Evolutionary conservation across 64 coral and sea anemone genomes (phyloP).

Genomic region (Orbicella faveolata): DNA sequence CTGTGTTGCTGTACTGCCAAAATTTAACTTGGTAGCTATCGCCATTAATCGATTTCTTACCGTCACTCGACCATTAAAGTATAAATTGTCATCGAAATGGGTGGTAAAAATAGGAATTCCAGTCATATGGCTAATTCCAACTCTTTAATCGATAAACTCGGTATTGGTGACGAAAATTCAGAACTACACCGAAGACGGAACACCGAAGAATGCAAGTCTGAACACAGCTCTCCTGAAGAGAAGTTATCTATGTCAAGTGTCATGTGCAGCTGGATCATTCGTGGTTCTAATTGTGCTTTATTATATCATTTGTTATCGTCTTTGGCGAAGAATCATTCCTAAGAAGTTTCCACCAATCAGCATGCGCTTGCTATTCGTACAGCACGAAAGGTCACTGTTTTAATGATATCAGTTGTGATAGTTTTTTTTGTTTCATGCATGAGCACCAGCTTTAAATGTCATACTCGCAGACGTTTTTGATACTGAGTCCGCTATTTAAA

Average conservation of each 20-base stretch:
- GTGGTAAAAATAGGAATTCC: too few species aligned
- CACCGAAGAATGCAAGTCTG: too few species aligned
- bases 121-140: background rate
- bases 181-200: too few species aligned
- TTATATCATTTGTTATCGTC: slow-evolving; percentile 4
- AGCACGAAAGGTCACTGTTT: slow-evolving; percentile 23
- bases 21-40: background rate
- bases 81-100: background rate
- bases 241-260: too few species aligned
- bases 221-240: too few species aligned
- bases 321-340: slow-evolving; percentile 38
- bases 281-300: background rate
- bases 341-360: background rate
- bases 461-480: background rate
- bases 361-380: background rate
- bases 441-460: slow-evolving; percentile 3
- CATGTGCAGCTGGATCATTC: too few species aligned
- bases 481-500: too few species aligned
- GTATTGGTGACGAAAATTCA: background rate
- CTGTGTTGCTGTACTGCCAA: background rate
- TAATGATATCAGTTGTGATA: slow-evolving; percentile 20
- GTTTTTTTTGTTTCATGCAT: slow-evolving; percentile 12
- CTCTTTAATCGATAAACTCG: background rate
- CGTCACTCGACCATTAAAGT: background rate
- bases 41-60: slow-evolving; percentile 2